Conservation (phyloP, 2,797 vertebrate species). For the Helarctos malayanus region DNA sequence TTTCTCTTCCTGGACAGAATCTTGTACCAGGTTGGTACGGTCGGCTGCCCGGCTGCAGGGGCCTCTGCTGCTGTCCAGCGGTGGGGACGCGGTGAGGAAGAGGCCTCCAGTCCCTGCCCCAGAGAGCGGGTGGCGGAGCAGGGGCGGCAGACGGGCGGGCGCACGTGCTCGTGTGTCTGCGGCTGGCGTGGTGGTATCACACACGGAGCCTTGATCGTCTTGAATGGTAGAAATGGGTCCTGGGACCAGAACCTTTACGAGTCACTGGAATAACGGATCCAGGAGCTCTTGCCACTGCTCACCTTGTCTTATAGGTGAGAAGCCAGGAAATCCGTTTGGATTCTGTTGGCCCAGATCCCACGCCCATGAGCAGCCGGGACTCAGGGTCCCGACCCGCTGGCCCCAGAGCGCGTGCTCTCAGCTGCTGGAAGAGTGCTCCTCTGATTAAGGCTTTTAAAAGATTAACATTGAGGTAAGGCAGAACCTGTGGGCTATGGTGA, state of each 20-base stretch:
- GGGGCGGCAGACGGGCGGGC: rapidly evolving
- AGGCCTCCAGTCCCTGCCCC: background rate
- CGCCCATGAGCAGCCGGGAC: background rate
- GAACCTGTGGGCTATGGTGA: background rate
- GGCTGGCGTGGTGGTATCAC: rapidly evolving
- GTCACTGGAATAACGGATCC: background rate
- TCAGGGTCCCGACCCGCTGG: background rate
- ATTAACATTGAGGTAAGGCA: background rate
- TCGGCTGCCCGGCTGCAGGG: background rate
- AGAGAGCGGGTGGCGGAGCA: background rate
- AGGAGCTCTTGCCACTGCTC: background rate
- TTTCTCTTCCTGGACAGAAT: background rate
- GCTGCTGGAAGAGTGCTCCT: background rate
- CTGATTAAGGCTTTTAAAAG: background rate
- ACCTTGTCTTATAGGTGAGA: background rate
- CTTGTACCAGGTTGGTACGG: background rate
- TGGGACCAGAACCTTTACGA: too few relatives aligned
- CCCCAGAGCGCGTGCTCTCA: background rate
- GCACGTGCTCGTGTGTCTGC: background rate
- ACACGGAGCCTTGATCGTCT: background rate
- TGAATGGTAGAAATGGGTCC: background rate
- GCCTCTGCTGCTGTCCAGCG: background rate
- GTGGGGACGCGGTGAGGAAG: background rate
- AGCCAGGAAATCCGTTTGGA: background rate
- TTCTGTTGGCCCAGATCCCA: background rate